These are phyloP conservation scores for Syrmaticus mikado DNA, from an alignment of 2,113 vertebrate genomes.

Conservation along the genomic window DNA sequence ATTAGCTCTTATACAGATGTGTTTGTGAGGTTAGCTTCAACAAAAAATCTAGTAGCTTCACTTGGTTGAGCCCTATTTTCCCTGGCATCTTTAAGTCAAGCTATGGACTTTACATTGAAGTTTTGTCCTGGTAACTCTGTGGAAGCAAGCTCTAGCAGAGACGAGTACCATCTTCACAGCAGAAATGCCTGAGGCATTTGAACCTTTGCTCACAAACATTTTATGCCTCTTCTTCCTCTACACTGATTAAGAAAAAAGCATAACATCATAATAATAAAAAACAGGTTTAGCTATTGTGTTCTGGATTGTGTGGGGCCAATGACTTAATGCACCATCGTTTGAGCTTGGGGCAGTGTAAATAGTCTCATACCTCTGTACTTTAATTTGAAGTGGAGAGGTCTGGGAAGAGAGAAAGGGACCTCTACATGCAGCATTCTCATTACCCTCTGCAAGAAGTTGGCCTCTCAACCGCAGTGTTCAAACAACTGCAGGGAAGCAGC, in stretches of 20 bases:
- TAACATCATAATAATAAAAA: neutral
- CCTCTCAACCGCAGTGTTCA: neutral
- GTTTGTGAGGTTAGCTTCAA: neutral
- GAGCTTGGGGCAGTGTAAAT: neutral
- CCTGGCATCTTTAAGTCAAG: neutral
- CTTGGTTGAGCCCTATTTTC: neutral
- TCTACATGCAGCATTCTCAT: neutral
- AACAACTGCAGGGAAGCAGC: neutral
- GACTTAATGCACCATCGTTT: neutral
- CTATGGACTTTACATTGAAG: neutral
- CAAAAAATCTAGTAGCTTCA: neutral
- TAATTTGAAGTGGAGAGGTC: neutral
- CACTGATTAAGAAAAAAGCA: neutral
- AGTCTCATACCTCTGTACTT: neutral
- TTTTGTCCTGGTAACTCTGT: neutral
- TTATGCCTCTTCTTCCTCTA: neutral
- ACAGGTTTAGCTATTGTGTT: neutral
- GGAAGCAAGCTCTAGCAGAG: neutral
- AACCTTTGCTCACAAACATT: neutral
- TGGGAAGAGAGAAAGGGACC: neutral
- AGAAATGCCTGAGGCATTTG: neutral
- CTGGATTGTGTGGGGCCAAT: neutral
- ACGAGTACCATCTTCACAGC: neutral
- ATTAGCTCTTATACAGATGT: rapidly evolving
- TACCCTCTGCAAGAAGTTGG: neutral